Conservation (phyloP, 1,140 invertebrate species). For the Harpegnathos saltator region DNA sequence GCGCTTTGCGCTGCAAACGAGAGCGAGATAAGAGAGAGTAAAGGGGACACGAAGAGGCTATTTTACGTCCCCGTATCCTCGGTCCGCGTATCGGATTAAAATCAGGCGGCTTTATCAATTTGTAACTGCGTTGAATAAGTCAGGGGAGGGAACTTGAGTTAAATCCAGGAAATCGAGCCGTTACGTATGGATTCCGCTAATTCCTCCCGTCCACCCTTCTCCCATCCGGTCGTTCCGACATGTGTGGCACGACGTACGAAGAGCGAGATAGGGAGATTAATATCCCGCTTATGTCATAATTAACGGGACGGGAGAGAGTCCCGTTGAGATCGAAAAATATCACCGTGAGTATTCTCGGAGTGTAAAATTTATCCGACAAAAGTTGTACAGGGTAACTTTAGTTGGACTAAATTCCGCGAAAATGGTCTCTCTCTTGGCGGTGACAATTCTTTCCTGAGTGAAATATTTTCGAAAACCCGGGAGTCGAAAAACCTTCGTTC, state of each 20-base stretch:
- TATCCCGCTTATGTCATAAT: constrained; percentile 12
- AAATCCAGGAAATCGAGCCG: constrained; percentile 53
- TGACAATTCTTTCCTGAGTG: too few relatives aligned
- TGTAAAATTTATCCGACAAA: too few relatives aligned
- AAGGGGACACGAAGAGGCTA: not conserved
- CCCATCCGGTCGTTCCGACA: too few relatives aligned
- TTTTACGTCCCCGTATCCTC: constrained; percentile 10
- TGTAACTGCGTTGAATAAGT: constrained; percentile 31
- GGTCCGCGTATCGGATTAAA: constrained; percentile 25
- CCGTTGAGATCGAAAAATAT: not conserved
- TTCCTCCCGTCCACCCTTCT: too few relatives aligned
- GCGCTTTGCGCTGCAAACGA: not conserved
- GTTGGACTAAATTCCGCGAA: too few relatives aligned
- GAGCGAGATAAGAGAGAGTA: not conserved
- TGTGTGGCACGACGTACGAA: not conserved
- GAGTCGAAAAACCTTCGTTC: too few relatives aligned
- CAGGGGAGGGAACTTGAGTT: constrained; percentile 31
- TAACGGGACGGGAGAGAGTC: not conserved
- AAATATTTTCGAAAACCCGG: too few relatives aligned
- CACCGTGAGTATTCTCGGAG: too few relatives aligned
- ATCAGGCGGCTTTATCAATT: constrained; percentile 44
- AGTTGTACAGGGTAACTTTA: too few relatives aligned
- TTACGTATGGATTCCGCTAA: constrained; percentile 36
- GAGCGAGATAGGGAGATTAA: constrained; percentile 21
- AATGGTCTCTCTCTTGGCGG: too few relatives aligned